Evolutionary conservation across 2,113 vertebrate genomes (phyloP).

Genomic region (Coptodon bakossiorum): DNA sequence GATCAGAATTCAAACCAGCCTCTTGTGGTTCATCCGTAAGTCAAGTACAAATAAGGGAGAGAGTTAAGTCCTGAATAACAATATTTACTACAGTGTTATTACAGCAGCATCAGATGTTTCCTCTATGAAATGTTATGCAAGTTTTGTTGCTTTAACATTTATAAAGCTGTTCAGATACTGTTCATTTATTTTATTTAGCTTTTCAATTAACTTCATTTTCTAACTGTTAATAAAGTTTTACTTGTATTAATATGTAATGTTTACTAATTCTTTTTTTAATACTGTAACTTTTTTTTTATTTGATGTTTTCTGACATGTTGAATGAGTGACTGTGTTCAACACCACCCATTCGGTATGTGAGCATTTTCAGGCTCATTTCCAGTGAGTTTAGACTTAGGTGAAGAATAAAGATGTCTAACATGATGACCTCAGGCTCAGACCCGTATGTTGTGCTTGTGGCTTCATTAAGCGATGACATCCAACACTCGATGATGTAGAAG

Average conservation of each 20-base stretch:
- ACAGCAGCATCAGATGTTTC: rapidly evolving
- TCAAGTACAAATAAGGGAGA: background rate
- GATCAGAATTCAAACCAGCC: background rate
- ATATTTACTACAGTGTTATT: background rate
- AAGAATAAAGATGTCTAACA: rapidly evolving
- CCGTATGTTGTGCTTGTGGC: background rate
- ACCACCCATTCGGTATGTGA: background rate
- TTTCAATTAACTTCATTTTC: background rate
- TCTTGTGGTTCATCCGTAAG: background rate
- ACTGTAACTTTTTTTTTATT: rapidly evolving
- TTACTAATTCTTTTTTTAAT: background rate
- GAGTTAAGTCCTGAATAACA: background rate
- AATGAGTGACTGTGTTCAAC: background rate
- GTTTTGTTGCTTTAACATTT: background rate
- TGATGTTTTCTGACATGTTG: background rate
- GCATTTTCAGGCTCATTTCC: rapidly evolving
- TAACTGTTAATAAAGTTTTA: background rate
- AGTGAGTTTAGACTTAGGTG: background rate
- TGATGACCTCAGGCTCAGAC: background rate
- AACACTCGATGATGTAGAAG: rapidly evolving
- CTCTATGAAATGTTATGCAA: background rate
- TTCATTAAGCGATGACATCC: background rate
- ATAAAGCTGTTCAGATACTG: background rate
- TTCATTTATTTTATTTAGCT: rapidly evolving
- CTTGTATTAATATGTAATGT: rapidly evolving